Conservation (phyloP, 2,888 invertebrate genomes). For the Epirrhoe alternata region DNA sequence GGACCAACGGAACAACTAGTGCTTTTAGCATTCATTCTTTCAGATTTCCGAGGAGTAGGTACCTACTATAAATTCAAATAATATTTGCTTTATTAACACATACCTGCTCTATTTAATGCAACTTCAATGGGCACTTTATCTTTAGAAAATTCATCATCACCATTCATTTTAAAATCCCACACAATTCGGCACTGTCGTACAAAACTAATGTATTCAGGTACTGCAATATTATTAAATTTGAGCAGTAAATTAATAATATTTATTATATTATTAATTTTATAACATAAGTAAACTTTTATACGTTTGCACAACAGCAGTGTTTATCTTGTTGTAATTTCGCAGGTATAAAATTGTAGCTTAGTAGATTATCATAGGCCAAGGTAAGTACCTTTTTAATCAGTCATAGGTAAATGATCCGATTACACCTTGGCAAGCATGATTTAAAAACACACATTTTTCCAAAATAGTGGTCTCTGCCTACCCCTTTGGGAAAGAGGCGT, state of each 20-base stretch:
- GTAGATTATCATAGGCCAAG: background rate
- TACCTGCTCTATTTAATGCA: slow-evolving; percentile 60
- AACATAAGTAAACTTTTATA: background rate
- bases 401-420: no score
- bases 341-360: background rate
- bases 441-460: no score
- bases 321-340: slow-evolving; percentile 19
- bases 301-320: slow-evolving; percentile 26
- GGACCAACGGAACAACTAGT: no score
- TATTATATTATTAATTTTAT: background rate
- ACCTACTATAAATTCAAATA: no score
- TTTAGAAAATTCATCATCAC: slow-evolving; percentile 29
- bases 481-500: no score
- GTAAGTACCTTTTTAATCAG: background rate
- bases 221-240: background rate
- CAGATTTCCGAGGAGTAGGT: no score
- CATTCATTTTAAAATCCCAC: slow-evolving; percentile 37
- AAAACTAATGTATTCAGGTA: background rate
- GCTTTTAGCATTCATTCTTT: no score
- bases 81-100: slow-evolving; percentile 1
- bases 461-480: no score
- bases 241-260: background rate
- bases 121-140: slow-evolving; percentile 55
- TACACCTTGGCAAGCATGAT: no score
- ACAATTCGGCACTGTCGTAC: background rate